A percentile compares a stretch with the other conserved stretches of the same genome.
Conservation (phyloP, 2,888 invertebrate genomes). For the Microctonus brassicae region DNA sequence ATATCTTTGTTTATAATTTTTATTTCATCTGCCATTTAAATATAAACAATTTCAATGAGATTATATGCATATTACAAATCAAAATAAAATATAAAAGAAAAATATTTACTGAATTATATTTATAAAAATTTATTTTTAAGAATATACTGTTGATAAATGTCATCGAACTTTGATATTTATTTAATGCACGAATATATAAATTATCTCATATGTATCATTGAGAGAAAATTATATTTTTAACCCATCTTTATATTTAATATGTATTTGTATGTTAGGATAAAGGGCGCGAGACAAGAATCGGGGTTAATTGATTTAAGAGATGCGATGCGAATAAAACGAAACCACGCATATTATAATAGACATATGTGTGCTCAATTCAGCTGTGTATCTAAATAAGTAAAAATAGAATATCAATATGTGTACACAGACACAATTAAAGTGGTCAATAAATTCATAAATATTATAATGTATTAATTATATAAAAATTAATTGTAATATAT, state of each 20-base stretch:
- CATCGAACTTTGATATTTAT: background rate
- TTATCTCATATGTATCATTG: background rate
- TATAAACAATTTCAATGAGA: no score
- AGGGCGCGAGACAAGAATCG: constrained; percentile 24
- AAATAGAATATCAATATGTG: background rate
- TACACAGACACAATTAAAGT: no score
- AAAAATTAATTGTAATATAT: no score
- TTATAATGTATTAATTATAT: no score
- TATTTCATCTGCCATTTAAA: no score
- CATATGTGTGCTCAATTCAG: constrained; percentile 1
- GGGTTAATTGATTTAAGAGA: constrained; percentile 30
- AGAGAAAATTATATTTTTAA: constrained; percentile 9
- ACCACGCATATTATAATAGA: constrained; percentile 15
- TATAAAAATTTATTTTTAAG: background rate
- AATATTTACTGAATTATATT: no score
- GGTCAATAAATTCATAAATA: no score
- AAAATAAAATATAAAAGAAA: no score
- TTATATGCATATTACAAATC: no score
- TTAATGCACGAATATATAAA: background rate
- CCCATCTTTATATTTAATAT: background rate
- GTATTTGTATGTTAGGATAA: constrained; percentile 9
- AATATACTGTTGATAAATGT: background rate
- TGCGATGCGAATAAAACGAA: constrained; percentile 20
- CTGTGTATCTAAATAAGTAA: background rate
- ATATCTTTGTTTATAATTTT: no score